phyloP scores from a whole-genome alignment of 2,113 vertebrate species.

The Dromas ardeola region DNA sequence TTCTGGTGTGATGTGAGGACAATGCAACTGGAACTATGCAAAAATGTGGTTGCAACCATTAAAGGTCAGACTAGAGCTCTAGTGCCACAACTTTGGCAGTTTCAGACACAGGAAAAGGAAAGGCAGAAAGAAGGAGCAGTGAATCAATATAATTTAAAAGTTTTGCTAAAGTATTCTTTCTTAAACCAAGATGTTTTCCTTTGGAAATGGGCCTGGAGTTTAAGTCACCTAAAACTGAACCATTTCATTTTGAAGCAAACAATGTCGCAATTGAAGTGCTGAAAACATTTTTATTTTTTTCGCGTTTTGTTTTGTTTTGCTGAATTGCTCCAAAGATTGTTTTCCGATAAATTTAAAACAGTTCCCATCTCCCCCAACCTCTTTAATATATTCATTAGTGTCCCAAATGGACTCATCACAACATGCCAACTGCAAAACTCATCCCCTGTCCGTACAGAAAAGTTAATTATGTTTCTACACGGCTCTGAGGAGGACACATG shows the following conservation, averaged over 20 bases:
- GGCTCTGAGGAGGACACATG: not conserved
- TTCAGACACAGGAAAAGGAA: not conserved
- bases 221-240: slow-evolving; percentile 25
- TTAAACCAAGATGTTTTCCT: not conserved
- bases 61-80: not conserved
- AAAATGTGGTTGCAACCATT: not conserved
- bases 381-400: not conserved
- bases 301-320: not conserved
- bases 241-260: not conserved
- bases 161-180: not conserved
- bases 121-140: not conserved
- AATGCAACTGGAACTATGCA: not conserved
- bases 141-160: not conserved
- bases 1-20: not conserved
- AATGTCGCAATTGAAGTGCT: not conserved
- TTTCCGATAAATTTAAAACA: not conserved
- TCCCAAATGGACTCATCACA: not conserved
- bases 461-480: not conserved
- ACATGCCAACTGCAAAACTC: not conserved
- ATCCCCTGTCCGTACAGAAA: not conserved
- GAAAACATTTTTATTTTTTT: not conserved
- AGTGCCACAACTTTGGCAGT: not conserved
- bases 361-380: not conserved
- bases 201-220: not conserved
- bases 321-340: not conserved